These are phyloP conservation scores for Cepaea nemoralis DNA, from an alignment of 1,140 invertebrate species.

Conservation along the genomic window DNA sequence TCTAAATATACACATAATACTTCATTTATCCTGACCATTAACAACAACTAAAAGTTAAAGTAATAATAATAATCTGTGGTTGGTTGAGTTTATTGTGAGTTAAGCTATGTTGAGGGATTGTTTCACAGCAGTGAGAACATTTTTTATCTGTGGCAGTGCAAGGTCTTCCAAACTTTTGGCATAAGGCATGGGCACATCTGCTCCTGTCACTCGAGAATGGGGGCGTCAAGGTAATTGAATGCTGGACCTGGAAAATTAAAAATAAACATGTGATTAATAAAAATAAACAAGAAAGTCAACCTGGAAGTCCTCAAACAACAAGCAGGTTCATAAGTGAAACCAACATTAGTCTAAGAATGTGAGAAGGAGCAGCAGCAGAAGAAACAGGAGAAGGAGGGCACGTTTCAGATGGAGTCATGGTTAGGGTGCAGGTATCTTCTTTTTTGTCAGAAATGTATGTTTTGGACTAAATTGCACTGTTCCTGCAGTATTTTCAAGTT, in stretches of 20 bases:
- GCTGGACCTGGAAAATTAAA: slow-evolving; percentile 80
- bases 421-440: too few relatives aligned
- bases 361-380: too few relatives aligned
- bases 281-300: not conserved
- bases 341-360: not conserved
- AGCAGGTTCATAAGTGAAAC: not conserved
- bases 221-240: slow-evolving; percentile 97
- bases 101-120: slow-evolving; percentile 74
- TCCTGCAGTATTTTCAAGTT: too few relatives aligned
- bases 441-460: too few relatives aligned
- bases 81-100: too few relatives aligned
- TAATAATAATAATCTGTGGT: too few relatives aligned
- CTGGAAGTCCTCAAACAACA: not conserved
- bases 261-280: not conserved
- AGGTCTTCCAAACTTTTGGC: slow-evolving; percentile 85
- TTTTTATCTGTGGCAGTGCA: slow-evolving; percentile 82
- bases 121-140: slow-evolving; percentile 78
- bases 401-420: too few relatives aligned
- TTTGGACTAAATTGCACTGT: too few relatives aligned
- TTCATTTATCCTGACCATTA: too few relatives aligned
- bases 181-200: slow-evolving; percentile 98
- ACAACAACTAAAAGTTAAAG: too few relatives aligned
- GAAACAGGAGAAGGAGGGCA: too few relatives aligned
- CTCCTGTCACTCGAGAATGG: slow-evolving; percentile 92
- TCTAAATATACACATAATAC: too few relatives aligned